phyloP scores from a whole-genome alignment of 2,113 vertebrate genomes.

The Tilapia sparmanii region DNA sequence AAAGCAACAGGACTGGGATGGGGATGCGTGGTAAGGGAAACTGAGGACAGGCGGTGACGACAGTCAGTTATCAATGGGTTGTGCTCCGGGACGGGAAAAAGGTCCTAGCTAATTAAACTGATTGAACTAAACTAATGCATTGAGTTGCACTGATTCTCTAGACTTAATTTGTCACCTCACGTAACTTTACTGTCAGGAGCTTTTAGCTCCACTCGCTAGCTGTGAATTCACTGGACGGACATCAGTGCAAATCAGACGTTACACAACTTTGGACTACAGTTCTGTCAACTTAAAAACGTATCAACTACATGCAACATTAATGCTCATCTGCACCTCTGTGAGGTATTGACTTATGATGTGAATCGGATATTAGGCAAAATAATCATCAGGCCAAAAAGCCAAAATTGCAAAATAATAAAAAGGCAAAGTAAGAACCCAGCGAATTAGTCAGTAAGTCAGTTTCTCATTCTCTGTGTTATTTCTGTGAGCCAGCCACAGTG shows the following conservation, averaged over 20 bases:
- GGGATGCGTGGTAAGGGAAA: not conserved
- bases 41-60: not conserved
- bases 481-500: not conserved
- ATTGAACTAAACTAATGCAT: not conserved
- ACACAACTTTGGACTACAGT: not conserved
- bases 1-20: not conserved
- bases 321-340: not conserved
- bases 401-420: not conserved
- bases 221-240: not conserved
- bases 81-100: accelerated
- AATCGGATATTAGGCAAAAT: not conserved
- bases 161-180: not conserved
- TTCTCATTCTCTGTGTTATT: not conserved
- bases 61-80: not conserved
- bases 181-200: not conserved
- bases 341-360: not conserved
- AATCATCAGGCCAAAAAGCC: not conserved
- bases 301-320: not conserved
- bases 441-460: not conserved
- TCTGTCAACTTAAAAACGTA: not conserved
- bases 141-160: not conserved
- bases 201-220: not conserved
- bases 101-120: not conserved
- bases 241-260: not conserved
- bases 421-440: not conserved